Evolutionary conservation across 1,140 invertebrate genomes (phyloP), one percentile per base, ranked within the genome.

Genomic region (Anagrus nilaparvatae): DNA sequence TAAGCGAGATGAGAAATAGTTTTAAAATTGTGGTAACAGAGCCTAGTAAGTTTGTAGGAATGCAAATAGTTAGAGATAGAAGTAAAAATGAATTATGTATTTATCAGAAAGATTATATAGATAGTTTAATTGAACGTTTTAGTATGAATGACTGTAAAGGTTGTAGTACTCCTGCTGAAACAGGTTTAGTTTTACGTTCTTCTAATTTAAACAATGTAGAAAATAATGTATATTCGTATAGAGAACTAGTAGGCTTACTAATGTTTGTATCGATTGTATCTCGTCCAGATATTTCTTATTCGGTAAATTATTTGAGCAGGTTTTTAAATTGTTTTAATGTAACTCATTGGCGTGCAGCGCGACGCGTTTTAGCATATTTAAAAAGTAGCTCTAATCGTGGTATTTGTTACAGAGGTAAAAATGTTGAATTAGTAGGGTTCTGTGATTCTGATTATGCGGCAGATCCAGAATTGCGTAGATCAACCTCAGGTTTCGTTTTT

Each of bases 401-500:
- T 17, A 18, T 33, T 6, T 6, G 7, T 6, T 33, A 33, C 16
- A 17, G 5, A 12, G 3, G 9, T 8, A 33, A 13, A 18, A 18
- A 6, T 4, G n/a, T 10, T 16, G 31, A 17, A 5, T 13, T 33
- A 17, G 31, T 33, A 6, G 31, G 31, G 3, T 35, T 12, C 16
- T 35, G 19, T 10, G 49, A 53, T 41, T 44, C 46, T n/a, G 51
- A 53, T 29, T 51, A 33, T 32, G 44, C 43, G 1, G 32, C 43
- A 2, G 42, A 45, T 30, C 12, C 24, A 1, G 38, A 27, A 10
- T 46, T 44, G 4, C 32, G 58, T 39, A 48, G 49, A 43, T 53
- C 50, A n/a, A 59, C 49, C 10, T 50, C 55, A 0, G 60, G 60
- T 3, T 63, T 52, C 46, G 36, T 56, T 7, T 49, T 61, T 20